Percentiles rank a stretch among this genome's conserved stretches.
These are phyloP conservation scores for Platycnemis pennipes DNA, from an alignment of 2,888 invertebrate genomes.

Conservation along the genomic window DNA sequence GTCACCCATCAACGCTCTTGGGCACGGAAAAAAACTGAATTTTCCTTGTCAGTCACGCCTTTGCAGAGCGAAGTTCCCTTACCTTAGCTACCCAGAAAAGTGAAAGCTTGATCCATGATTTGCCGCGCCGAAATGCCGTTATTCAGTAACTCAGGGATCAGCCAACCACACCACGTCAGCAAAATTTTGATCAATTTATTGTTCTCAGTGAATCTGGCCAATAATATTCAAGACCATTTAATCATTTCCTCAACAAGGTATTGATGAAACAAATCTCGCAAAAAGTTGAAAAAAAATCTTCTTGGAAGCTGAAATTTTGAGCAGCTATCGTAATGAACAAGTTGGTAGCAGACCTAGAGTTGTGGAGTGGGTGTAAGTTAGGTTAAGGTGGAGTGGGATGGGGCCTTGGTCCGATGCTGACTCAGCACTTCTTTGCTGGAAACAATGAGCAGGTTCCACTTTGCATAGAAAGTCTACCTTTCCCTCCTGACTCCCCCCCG, in stretches of 20 bases:
- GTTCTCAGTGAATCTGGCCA: neutral
- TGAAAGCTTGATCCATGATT: neutral
- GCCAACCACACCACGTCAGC: neutral
- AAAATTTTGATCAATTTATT: neutral
- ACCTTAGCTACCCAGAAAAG: neutral
- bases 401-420: neutral
- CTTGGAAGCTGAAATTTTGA: neutral
- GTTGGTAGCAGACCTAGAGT: too few relatives aligned
- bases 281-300: neutral
- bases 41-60: too few relatives aligned
- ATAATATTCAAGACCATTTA: neutral
- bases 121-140: neutral
- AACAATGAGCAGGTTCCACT: neutral
- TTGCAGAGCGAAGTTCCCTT: neutral
- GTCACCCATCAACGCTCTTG: neutral
- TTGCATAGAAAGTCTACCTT: constrained; percentile 18
- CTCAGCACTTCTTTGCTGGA: neutral
- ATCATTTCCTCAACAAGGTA: neutral
- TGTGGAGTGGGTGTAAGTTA: too few relatives aligned
- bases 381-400: neutral
- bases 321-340: too few relatives aligned
- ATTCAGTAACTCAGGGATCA: neutral
- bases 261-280: neutral
- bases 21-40: neutral
- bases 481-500: neutral